Evolutionary conservation across 1,140 invertebrate genomes (phyloP), one percentile per base, ranked within the genome.

Genomic region (Magallana ariakensis): DNA sequence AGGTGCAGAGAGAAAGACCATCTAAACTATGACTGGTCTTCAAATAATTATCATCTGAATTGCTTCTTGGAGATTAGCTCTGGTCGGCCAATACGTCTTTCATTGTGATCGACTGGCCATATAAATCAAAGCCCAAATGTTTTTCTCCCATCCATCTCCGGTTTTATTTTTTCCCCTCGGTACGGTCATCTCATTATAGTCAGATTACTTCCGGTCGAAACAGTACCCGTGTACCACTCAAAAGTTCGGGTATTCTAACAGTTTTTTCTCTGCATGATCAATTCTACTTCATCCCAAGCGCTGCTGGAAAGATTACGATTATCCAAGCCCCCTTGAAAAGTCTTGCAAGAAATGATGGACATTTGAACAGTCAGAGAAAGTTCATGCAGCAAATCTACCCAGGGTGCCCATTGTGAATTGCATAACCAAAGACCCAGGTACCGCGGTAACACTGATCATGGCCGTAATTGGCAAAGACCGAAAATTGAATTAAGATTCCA

Each of bases 401-500:
- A 26, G 22, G 22, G 10, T 26, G 13, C 22, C 22, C 66, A 26
- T 75, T 75, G 66, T 75, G 22, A 75, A 75, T 75, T 75, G 66
- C 66, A 26, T 75, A 75, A 75, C 66, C 66, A 33, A 75, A 26
- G 33, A 75, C 66, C 66, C 22, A 33, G 66, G 66, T 75, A 75
- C 66, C 22, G 33, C 13, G 66, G 19, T 26, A 26, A 75, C 13
- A 33, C 22, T 75, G 22, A 75, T 75, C 66, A 75, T 7, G 22
- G 22, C 66, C 66, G 66, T 75, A 75, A 75, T 75, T 75, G 66
- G 66, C 66, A 75, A 75, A 75, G 66, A 26, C 66, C 66, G 58
- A 75, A 75, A 75, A 75, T 75, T 75, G 66, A 75, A 75, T 75
- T 75, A 75, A 75, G 66, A 75, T 75, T 75, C 66, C 66, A 75